These are phyloP conservation scores for Drosophila parvula DNA, from an alignment of 1,140 invertebrate species.

Conservation along the genomic window DNA sequence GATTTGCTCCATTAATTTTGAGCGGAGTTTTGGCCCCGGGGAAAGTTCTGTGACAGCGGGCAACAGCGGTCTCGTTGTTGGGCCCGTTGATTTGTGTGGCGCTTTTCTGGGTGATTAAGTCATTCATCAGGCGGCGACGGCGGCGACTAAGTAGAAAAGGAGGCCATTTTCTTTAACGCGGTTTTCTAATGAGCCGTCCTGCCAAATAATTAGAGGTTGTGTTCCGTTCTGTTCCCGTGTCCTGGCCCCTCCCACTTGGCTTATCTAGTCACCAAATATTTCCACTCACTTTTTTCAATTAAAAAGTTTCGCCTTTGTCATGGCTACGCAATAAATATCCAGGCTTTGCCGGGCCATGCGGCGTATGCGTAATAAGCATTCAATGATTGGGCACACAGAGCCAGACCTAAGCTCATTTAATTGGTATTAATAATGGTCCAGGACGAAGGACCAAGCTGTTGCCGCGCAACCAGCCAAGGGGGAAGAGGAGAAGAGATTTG, in stretches of 20 bases:
- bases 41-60: constrained; percentile 59
- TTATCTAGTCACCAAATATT: constrained; percentile 25
- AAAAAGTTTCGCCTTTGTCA: constrained; percentile 62
- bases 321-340: constrained; percentile 53
- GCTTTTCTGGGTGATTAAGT: constrained; percentile 80
- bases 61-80: constrained; percentile 38
- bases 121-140: constrained; percentile 64
- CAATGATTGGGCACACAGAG: constrained; percentile 53
- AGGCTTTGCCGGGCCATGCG: constrained; percentile 17
- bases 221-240: not conserved
- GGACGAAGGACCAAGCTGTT: constrained; percentile 37
- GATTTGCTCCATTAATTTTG: constrained; percentile 78
- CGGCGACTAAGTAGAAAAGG: constrained; percentile 19
- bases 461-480: constrained; percentile 17
- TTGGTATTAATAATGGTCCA: constrained; percentile 56
- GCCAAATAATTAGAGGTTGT: constrained; percentile 67
- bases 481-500: not conserved
- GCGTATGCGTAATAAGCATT: constrained; percentile 65
- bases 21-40: constrained; percentile 46
- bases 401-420: constrained; percentile 52
- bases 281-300: constrained; percentile 55
- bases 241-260: not conserved
- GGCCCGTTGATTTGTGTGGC: constrained; percentile 72
- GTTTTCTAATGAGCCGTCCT: constrained; percentile 67
- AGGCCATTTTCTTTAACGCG: constrained; percentile 15